These are phyloP conservation scores for Eonycteris spelaea DNA, from an alignment of 2,113 vertebrate species.

Conservation along the genomic window DNA sequence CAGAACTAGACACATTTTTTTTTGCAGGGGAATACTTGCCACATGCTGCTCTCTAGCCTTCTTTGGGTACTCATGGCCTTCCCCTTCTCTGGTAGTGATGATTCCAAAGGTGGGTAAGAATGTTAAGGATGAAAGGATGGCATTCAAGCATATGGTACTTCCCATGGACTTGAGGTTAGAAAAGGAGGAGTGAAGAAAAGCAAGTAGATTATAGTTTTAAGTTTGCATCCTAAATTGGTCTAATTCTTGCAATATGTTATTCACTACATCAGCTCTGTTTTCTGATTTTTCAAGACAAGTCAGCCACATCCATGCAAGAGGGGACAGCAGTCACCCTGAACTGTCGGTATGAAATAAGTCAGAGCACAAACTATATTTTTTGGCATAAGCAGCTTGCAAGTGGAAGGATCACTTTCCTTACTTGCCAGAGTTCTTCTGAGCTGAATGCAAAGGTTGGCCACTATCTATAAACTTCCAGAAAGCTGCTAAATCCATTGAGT, in stretches of 20 bases:
- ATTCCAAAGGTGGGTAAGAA: not conserved
- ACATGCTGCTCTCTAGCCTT: not conserved
- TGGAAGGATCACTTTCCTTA: not conserved
- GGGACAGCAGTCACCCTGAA: not conserved
- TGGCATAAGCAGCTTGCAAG: conserved; percentile 33
- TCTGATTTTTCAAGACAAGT: not conserved
- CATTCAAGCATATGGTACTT: not conserved
- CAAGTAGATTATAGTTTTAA: not conserved
- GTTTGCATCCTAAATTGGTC: not conserved
- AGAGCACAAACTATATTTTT: rapidly evolving
- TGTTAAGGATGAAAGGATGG: not conserved
- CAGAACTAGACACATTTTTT: not conserved
- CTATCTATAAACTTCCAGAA: not conserved
- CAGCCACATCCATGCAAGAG: rapidly evolving
- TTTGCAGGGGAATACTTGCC: not conserved
- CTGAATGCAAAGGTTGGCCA: rapidly evolving
- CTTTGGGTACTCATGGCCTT: not conserved
- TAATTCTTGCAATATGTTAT: not conserved
- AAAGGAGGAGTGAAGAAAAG: not conserved
- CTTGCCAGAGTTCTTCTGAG: rapidly evolving
- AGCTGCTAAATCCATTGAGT: not conserved
- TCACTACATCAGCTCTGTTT: not conserved
- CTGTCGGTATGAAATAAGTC: not conserved
- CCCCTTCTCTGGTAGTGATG: not conserved
- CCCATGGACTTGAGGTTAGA: not conserved